phyloP scores from a whole-genome alignment of 1,140 invertebrate genomes.

The Drosophila pseudoananassae region DNA sequence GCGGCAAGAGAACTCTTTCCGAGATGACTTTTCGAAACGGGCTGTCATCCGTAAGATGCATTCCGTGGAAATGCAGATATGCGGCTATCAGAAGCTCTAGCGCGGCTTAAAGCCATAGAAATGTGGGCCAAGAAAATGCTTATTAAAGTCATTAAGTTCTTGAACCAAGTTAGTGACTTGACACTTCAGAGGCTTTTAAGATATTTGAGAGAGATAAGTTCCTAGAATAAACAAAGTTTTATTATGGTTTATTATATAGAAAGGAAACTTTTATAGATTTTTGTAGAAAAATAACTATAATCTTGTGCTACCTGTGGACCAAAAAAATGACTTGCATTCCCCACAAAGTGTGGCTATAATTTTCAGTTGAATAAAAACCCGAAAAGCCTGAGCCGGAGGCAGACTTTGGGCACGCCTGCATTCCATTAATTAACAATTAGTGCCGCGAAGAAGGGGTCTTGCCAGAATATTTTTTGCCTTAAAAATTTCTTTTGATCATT shows the following conservation, averaged over 20 bases:
- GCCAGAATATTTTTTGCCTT: neutral
- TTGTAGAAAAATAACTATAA: neutral
- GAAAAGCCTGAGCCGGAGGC: conserved; percentile 38
- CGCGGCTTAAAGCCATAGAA: neutral
- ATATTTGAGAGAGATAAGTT: neutral
- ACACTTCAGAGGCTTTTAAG: neutral
- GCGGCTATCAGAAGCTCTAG: neutral
- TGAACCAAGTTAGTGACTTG: neutral
- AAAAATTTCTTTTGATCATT: conserved; percentile 4
- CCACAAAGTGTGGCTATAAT: conserved; percentile 39
- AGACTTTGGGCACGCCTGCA: conserved; percentile 58
- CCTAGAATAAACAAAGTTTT: too few species aligned
- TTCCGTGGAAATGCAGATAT: conserved; percentile 6
- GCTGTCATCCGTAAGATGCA: conserved; percentile 34
- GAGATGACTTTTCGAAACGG: conserved; percentile 30
- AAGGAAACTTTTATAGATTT: neutral
- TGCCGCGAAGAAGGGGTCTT: conserved; percentile 57
- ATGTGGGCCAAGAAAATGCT: neutral
- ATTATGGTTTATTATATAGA: too few species aligned
- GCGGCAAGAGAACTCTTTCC: conserved; percentile 18
- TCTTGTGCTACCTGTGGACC: conserved; percentile 12
- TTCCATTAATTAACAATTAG: conserved; percentile 81
- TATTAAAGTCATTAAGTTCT: neutral
- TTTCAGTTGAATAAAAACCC: conserved; percentile 14
- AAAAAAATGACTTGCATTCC: conserved; percentile 33